Percentiles rank a stretch among this genome's conserved stretches.
Evolutionary conservation across 2,113 vertebrate species (phyloP).

Genomic region (Melanotaenia duboulayi): DNA sequence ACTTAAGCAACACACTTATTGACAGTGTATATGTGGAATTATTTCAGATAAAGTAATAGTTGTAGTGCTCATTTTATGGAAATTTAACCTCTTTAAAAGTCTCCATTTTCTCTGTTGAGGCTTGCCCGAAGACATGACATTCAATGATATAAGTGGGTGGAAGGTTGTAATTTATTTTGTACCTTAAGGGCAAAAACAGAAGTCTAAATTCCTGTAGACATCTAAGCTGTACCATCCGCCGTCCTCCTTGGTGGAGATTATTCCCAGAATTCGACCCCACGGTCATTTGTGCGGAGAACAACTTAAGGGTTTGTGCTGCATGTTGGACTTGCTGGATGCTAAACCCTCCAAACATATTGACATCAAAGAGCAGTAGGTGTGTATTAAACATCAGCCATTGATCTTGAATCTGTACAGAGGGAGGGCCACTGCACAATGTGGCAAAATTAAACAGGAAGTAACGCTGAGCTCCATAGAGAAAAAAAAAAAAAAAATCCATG

Average conservation of each 20-base stretch:
- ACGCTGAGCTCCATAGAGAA: neutral
- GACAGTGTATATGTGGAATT: neutral
- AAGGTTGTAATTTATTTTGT: conserved; percentile 58
- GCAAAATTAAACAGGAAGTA: conserved; percentile 45
- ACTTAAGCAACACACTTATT: neutral
- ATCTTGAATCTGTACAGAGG: conserved; percentile 8
- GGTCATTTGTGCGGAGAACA: conserved; percentile 60
- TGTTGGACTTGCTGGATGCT: conserved; percentile 30
- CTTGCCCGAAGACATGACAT: conserved; percentile 33
- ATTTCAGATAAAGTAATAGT: neutral
- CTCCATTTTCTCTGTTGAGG: conserved; percentile 1
- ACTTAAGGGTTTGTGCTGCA: conserved; percentile 40
- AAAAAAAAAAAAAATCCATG: conserved; percentile 23
- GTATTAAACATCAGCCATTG: conserved; percentile 29
- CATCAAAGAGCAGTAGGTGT: conserved; percentile 53
- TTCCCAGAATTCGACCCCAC: conserved; percentile 48
- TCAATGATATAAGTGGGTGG: conserved; percentile 25
- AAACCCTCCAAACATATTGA: conserved; percentile 54
- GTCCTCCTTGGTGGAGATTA: conserved; percentile 52
- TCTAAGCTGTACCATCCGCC: conserved; percentile 49
- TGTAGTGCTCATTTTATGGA: neutral
- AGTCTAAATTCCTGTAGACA: conserved; percentile 64
- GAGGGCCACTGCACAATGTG: conserved; percentile 17
- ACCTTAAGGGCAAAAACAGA: conserved; percentile 51
- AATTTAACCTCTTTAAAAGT: conserved; percentile 2